Evolutionary conservation across 2,797 vertebrate genomes (phyloP), one percentile per base, ranked within the genome.

Genomic region (Coilia nasus): DNA sequence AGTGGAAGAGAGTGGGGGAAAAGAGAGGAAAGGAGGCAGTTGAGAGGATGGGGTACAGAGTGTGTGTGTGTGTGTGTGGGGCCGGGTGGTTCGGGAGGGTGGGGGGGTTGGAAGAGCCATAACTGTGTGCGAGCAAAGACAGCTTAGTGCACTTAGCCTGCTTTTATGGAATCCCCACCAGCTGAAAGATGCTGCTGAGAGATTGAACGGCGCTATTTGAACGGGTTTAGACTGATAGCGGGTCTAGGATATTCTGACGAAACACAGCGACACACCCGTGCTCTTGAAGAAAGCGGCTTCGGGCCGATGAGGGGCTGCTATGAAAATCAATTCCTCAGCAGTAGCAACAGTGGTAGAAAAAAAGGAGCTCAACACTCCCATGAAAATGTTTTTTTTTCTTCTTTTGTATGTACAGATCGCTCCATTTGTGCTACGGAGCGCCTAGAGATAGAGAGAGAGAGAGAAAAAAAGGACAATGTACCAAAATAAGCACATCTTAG

Each of bases 231-330:
- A 92, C 91, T 92, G 92, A 93, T 91, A 90, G 92, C 90, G 93
- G 93, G 92, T 93, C 93, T 93, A 89, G 93, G 93, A 91, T 92
- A 93, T 94, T 94, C 93, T 95, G 94, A 95, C 91, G 92, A 95
- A 95, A 96, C 87, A 83, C 91, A 71, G 91, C 88, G 94, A 95
- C 93, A 96, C 88, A 88, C 71, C 35, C 88, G 89, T 86, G 89
- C 83, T 87, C 91, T 91, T 89, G 80, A 89, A 71, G 25, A 71
- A 75, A 14, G 28, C 62, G 84, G 80, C 78, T 83, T 81, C 71
- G 78, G 83, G 75, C 59, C 87, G 64, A 86, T 88, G 64, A 86
- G 83, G 71, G 88, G 88, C 85, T 85, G 88, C 88, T 89, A 71
- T 78, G 89, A 88, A 90, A 90, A 86, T 64, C 82, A 85, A 88